phyloP scores from a whole-genome alignment of 2,113 vertebrate genomes.

The Narcine bancroftii region DNA sequence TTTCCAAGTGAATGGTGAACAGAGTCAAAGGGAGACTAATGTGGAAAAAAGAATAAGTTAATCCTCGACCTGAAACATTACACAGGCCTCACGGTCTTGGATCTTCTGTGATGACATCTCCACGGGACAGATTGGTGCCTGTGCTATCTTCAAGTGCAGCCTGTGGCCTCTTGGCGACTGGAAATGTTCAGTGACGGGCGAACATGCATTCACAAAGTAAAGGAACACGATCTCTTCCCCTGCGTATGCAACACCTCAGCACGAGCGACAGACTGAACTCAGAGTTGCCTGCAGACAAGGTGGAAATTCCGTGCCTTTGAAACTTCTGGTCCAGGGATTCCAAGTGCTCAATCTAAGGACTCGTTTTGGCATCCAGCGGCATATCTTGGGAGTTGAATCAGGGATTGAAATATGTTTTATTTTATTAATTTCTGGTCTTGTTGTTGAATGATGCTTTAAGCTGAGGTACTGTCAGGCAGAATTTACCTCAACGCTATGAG shows the following conservation, averaged over 20 bases:
- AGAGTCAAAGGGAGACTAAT: neutral
- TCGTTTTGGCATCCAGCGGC: neutral
- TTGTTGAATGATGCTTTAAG: neutral
- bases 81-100: neutral
- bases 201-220: neutral
- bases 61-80: neutral
- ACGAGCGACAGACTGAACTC: neutral
- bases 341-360: conserved; percentile 2
- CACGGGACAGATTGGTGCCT: neutral
- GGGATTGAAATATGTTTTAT: conserved; percentile 26
- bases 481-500: neutral
- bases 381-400: neutral
- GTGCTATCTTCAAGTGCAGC: neutral
- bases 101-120: no score
- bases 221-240: no score
- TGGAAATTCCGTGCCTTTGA: neutral
- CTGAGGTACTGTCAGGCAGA: neutral
- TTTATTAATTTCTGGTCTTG: neutral
- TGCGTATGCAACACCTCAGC: no score
- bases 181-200: neutral
- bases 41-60: neutral
- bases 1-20: neutral
- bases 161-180: neutral
- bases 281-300: neutral
- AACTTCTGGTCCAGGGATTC: conserved; percentile 6